Conservation (phyloP, 2,113 vertebrate species). For the Xenopus laevis region DNA sequence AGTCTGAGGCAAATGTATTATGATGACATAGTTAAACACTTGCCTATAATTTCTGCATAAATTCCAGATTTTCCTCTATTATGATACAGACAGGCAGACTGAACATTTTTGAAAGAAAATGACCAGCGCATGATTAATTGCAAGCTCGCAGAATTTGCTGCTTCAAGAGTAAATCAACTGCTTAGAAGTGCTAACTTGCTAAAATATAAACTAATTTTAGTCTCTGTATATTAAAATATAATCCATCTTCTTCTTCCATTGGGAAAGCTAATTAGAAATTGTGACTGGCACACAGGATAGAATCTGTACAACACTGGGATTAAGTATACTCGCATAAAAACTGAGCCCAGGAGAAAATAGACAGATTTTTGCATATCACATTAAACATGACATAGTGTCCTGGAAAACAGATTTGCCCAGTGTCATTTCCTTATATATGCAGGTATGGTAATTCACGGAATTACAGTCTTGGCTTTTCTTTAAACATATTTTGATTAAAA, state of each 20-base stretch:
- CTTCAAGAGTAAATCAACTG: slow-evolving; percentile 78
- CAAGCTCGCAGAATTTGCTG: slow-evolving; percentile 78
- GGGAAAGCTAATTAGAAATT: slow-evolving; percentile 83
- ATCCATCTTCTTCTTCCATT: slow-evolving; percentile 81
- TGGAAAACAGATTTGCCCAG: slow-evolving; percentile 43
- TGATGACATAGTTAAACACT: slow-evolving; percentile 64
- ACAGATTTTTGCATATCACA: slow-evolving; percentile 53
- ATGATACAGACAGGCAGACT: slow-evolving; percentile 67
- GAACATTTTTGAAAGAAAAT: slow-evolving; percentile 58
- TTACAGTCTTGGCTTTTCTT: slow-evolving; percentile 35
- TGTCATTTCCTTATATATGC: slow-evolving; percentile 45
- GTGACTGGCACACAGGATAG: slow-evolving; percentile 74
- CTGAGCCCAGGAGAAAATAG: slow-evolving; percentile 56
- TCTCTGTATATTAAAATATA: slow-evolving; percentile 87
- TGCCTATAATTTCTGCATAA: slow-evolving; percentile 71
- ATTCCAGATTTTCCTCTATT: slow-evolving; percentile 69
- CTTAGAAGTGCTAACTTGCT: slow-evolving; percentile 82
- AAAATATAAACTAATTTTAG: slow-evolving; percentile 87
- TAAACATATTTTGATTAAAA: slow-evolving; percentile 45
- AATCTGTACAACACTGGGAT: slow-evolving; percentile 68
- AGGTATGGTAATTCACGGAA: slow-evolving; percentile 40
- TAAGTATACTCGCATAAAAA: slow-evolving; percentile 58
- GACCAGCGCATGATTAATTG: slow-evolving; percentile 65
- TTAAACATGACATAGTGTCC: slow-evolving; percentile 31
- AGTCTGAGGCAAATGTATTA: slow-evolving; percentile 58